phyloP scores from a whole-genome alignment of 1,140 invertebrate species.

The Aphidius ervi region DNA sequence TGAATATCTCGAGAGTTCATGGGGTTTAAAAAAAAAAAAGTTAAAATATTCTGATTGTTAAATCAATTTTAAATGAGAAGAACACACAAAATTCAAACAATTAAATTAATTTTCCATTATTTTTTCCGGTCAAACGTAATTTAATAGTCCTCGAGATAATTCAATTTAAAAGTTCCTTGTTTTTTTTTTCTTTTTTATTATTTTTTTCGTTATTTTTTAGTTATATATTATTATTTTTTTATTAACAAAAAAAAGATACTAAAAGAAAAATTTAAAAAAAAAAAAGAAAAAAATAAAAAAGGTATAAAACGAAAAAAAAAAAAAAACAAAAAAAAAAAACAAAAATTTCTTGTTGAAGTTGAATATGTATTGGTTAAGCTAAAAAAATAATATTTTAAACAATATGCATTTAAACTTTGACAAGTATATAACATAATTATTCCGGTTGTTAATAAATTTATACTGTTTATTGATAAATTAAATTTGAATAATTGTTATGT shows the following conservation, averaged over 20 bases:
- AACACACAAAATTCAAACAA: too few species aligned
- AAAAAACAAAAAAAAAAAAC: constrained; percentile 7
- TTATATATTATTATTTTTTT: constrained; percentile 26
- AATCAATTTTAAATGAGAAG: too few species aligned
- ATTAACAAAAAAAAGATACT: constrained; percentile 22
- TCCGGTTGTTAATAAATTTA: constrained; percentile 35
- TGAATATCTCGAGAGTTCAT: constrained; percentile 16
- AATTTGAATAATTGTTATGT: constrained; percentile 41
- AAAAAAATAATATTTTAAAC: constrained; percentile 1
- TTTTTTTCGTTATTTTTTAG: constrained; percentile 15
- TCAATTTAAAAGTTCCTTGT: constrained; percentile 9
- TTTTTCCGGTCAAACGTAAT: constrained; percentile 5
- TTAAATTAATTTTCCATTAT: constrained; percentile 15
- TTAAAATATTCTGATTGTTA: neutral
- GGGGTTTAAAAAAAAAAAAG: constrained; percentile 11
- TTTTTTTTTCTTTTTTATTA: neutral
- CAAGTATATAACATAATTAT: constrained; percentile 26
- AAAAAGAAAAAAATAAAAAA: constrained; percentile 17
- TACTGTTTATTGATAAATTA: constrained; percentile 32
- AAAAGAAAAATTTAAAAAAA: constrained; percentile 24
- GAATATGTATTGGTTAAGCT: neutral
- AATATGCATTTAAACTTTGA: constrained; percentile 7
- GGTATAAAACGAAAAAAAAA: constrained; percentile 1
- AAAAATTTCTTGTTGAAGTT: neutral
- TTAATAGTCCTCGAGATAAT: neutral